Evolutionary conservation across 2,113 vertebrate species (phyloP).

Genomic region (Diadophis punctatus): DNA sequence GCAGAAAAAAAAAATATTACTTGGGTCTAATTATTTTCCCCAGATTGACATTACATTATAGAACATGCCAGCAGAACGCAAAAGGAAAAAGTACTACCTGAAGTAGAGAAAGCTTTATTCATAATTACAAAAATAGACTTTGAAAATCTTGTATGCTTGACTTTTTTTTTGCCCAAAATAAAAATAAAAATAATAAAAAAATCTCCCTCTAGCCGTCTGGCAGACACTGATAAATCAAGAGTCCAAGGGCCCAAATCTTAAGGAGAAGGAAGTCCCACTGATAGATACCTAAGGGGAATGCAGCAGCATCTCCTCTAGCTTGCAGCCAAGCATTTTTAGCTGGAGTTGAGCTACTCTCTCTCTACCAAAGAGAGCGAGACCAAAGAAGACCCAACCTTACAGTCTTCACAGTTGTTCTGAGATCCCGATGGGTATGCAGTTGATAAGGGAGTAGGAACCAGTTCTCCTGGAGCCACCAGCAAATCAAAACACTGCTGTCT

Average conservation of each 20-base stretch:
- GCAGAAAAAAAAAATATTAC: constrained; percentile 34
- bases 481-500: constrained; percentile 36
- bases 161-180: background rate
- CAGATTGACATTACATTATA: constrained; percentile 52
- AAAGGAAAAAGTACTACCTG: constrained; percentile 37
- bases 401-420: background rate
- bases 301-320: constrained; percentile 1
- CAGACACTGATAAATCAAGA: constrained; percentile 22
- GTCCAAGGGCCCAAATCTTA: background rate
- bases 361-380: background rate
- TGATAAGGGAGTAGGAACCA: background rate
- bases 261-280: background rate
- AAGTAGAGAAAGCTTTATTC: constrained; percentile 50
- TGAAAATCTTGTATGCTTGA: constrained; percentile 1
- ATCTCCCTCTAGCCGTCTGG: constrained; percentile 39
- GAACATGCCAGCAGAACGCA: constrained; percentile 51
- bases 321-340: constrained; percentile 9
- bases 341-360: constrained; percentile 12
- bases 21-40: background rate
- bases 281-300: background rate
- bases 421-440: background rate
- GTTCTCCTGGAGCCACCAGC: constrained; percentile 43
- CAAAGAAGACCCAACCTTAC: constrained; percentile 15
- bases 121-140: constrained; percentile 49
- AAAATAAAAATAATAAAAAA: background rate